Base-by-base conservation (phyloP, 2,113 vertebrate species). In the Paralichthys olivaceus region DNA sequence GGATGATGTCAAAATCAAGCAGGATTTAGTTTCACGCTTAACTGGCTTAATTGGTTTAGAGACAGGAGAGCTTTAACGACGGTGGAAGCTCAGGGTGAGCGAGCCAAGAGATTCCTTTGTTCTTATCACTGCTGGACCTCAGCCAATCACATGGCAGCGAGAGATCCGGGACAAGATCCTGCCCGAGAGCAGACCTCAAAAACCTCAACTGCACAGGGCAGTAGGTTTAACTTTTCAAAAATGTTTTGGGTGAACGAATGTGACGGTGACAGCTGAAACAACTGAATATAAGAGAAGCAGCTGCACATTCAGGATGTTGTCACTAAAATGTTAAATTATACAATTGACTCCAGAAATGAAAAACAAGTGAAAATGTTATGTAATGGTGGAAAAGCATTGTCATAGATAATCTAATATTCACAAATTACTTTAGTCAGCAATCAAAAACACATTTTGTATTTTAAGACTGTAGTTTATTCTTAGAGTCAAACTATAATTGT, bases 31-130 rank as follows among this genome's bases (percentile, higher is more conserved):
- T 87, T 90, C 86, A 86, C 87, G 87, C 80, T 80, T 88, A 90
- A 89, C 90, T 93, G 87, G 76, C 80, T 85, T 87, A 85, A 93
- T 89, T 92, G 84, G 77, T 85, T 92, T 80, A 81, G 80, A 80
- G 80, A 75, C 73, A 62, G 75, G 69, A 64, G 67, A 80, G 83
- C 81, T 89, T 85, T 85, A 88, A 88, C 81, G 77, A 87, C 65
- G 53, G 77, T 73, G 72, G 67, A 60, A 85, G 28, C 84, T 83
- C 65, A 53, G 62, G 59, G 80, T 76, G 79, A 90, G 77, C 1
- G 78, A 86, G 86, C 88, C 84, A 80, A 89, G 80, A 82, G 67
- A 84, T 65, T 57, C 66, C 57, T 84, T 90, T 91, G 84, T 90
- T 86, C 84, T 81, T 76, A 79, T 83, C 69, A 34, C 67, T 60